Evolutionary conservation across 1,140 invertebrate genomes (phyloP).

Genomic region (Bombus consobrinus): DNA sequence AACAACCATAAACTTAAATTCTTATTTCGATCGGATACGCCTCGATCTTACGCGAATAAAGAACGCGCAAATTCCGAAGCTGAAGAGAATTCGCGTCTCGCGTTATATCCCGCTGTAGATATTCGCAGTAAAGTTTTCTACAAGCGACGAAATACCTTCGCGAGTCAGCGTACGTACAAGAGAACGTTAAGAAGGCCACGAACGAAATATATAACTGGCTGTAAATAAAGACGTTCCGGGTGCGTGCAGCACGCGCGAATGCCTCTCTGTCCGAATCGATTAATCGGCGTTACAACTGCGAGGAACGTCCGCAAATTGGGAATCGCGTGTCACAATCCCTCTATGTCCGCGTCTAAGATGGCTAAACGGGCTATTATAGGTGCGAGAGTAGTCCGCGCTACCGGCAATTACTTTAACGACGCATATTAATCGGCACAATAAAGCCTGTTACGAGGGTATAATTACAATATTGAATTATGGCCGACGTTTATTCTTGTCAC

Average conservation of each 20-base stretch:
- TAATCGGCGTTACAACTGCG: neutral
- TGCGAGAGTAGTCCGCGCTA: conserved; percentile 51
- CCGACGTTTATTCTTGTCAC: conserved; percentile 79
- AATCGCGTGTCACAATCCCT: neutral
- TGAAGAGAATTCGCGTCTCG: too few species aligned
- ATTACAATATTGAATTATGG: conserved; percentile 82
- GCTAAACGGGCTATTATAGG: conserved; percentile 48
- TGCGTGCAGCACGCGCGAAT: neutral
- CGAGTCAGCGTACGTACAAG: neutral
- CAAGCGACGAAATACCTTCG: neutral
- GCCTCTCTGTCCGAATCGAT: neutral
- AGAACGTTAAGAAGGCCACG: too few species aligned
- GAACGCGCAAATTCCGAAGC: too few species aligned
- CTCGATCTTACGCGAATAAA: too few species aligned
- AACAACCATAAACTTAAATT: too few species aligned
- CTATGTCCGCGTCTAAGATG: conserved; percentile 10
- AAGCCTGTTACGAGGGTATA: conserved; percentile 78
- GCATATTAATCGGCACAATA: conserved; percentile 81
- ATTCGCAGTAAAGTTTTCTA: neutral
- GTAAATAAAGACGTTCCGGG: neutral
- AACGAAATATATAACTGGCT: neutral
- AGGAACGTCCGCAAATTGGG: neutral
- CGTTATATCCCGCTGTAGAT: neutral
- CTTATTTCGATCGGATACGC: too few species aligned
- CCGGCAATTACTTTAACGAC: conserved; percentile 78